A percentile compares a stretch with the other conserved stretches of the same genome.
Conservation (phyloP, 2,797 vertebrate genomes). For the Vipera ursinii region DNA sequence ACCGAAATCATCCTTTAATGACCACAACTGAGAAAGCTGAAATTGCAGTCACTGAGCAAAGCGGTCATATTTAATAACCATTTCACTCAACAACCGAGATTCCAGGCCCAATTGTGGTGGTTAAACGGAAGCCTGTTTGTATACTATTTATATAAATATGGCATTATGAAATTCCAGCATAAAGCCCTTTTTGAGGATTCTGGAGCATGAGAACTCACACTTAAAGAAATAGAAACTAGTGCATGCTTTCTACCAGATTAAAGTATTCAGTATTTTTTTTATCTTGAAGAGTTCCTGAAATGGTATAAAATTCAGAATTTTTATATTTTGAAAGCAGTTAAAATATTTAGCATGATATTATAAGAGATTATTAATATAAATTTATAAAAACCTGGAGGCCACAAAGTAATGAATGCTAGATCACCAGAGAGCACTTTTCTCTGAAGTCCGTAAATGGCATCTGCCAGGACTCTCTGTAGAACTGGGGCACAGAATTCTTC, state of each 20-base stretch:
- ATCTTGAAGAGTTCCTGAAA: not conserved
- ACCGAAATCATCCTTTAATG: too few relatives aligned
- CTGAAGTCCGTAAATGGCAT: not conserved
- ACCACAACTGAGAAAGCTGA: too few relatives aligned
- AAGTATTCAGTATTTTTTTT: not conserved
- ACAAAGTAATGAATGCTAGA: not conserved
- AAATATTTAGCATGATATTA: not conserved
- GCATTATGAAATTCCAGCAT: not conserved
- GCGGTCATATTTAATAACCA: too few relatives aligned
- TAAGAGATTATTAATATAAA: not conserved
- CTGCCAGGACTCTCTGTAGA: too few relatives aligned
- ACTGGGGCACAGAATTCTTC: too few relatives aligned
- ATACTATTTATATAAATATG: not conserved
- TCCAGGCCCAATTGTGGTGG: too few relatives aligned
- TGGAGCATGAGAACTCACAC: not conserved
- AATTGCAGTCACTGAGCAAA: too few relatives aligned
- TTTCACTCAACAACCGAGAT: too few relatives aligned
- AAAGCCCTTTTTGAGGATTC: not conserved
- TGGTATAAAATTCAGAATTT: not conserved
- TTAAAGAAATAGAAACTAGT: not conserved
- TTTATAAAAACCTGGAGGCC: constrained; percentile 8
- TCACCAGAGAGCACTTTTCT: not conserved
- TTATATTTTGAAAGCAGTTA: not conserved
- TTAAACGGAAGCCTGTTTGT: not conserved
- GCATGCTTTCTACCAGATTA: not conserved